Base-by-base conservation (phyloP, 2,797 vertebrate species). In the Scarus forsteni region DNA sequence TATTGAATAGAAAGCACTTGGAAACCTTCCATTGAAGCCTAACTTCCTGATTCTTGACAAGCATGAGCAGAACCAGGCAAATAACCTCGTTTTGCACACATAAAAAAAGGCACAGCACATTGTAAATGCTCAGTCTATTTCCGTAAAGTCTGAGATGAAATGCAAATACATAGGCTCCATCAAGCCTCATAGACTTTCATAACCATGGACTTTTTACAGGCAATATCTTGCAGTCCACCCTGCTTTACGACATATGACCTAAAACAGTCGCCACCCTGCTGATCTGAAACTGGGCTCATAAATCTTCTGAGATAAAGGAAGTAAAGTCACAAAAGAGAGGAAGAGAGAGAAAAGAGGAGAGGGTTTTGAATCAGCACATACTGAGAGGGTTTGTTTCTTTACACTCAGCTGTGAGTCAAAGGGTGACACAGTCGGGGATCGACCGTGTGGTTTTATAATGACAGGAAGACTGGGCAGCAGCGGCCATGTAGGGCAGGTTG, bases 351-450 rank as follows among this genome's bases (percentile, higher is more conserved):
- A 1, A 57, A n/a, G 38, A 5, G 1, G 8, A 38, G 7, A 2
- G 35, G 44, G 27, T 52, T 64, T 62, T 60, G 3, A 49, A 44
- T 19, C 58, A 64, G 46, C 57, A 46, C 45, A 50, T 52, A 11
- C 35, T 40, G 38, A 15, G 27, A 34, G 1, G 46, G n/a, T 42
- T 60, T 60, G 27, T 43, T 57, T 1, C 56, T 67, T 43, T 57
- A 55, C n/a, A 9, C 51, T 64, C 0, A 46, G 63, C 3, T 3
- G 68, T 83, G 85, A 87, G 72, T 89, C 77, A 82, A 77, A 42
- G 11, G 45, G 59, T 79, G 84, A 76, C 62, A 15, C 58, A 38
- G 54, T 27, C 8, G 49, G 46, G 40, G 40, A 44, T 70, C 7
- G 39, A 4, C 36, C 18, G 0, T 73, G 78, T 56, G 83, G 75